A percentile compares a stretch with the other conserved stretches of the same genome.
phyloP scores from a whole-genome alignment of 1,140 invertebrate species.

The Zophobas atratus region DNA sequence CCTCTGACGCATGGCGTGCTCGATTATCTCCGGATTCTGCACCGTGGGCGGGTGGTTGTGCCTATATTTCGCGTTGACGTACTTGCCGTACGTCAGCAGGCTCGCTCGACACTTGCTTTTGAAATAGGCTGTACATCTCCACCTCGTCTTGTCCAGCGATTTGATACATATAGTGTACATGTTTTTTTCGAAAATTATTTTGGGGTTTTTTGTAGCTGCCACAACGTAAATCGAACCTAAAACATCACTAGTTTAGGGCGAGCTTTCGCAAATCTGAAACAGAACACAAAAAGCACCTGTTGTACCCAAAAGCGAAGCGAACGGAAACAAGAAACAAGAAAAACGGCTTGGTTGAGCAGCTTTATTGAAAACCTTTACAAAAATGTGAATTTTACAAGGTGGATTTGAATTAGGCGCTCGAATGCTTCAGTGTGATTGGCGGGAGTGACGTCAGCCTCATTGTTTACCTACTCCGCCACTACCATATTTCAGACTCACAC shows the following conservation, averaged over 20 bases:
- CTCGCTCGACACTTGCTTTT: constrained; percentile 57
- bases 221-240: constrained; percentile 57
- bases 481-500: too few relatives aligned
- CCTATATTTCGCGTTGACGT: constrained; percentile 48
- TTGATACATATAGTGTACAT: constrained; percentile 54
- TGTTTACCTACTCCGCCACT: background rate
- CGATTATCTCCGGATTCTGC: background rate
- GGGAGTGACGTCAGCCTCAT: too few relatives aligned
- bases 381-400: too few relatives aligned
- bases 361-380: too few relatives aligned
- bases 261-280: background rate
- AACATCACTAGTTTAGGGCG: constrained; percentile 39
- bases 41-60: constrained; percentile 56
- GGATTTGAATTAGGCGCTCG: too few relatives aligned
- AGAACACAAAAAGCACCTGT: background rate
- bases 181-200: constrained; percentile 56
- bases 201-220: constrained; percentile 55
- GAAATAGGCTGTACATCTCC: constrained; percentile 56
- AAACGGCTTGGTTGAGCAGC: too few relatives aligned
- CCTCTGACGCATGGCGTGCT: constrained; percentile 13
- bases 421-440: too few relatives aligned
- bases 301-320: background rate
- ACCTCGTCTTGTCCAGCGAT: constrained; percentile 49
- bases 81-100: constrained; percentile 55
- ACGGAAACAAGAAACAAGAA: background rate